These are phyloP conservation scores for Empis stercorea DNA, from an alignment of 2,888 invertebrate genomes.

Conservation along the genomic window DNA sequence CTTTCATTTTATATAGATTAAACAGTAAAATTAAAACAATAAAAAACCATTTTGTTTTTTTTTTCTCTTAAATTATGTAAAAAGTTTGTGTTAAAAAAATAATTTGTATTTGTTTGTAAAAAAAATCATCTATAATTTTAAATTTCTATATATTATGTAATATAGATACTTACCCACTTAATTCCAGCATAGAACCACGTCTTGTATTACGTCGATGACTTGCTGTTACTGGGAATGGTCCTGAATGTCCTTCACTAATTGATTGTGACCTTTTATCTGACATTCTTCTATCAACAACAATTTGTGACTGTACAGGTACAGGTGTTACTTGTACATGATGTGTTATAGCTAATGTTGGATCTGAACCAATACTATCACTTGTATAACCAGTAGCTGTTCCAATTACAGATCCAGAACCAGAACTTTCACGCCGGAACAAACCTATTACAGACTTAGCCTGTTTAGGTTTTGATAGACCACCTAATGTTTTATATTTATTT, in stretches of 20 bases:
- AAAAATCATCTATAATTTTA: too few species aligned
- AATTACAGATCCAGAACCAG: slow-evolving; percentile 50
- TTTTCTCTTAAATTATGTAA: too few species aligned
- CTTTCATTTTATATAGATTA: too few species aligned
- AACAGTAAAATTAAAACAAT: too few species aligned
- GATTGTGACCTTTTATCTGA: slow-evolving; percentile 29
- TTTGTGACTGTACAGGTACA: slow-evolving; percentile 36
- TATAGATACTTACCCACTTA: slow-evolving; percentile 52
- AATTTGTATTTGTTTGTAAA: too few species aligned
- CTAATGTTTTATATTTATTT: too few species aligned
- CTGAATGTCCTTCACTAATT: slow-evolving; percentile 39
- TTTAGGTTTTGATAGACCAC: slow-evolving; percentile 78
- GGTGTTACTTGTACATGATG: slow-evolving; percentile 36
- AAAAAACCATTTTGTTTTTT: too few species aligned
- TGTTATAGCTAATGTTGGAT: slow-evolving; percentile 33
- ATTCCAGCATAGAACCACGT: slow-evolving; percentile 70
- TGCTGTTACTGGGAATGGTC: slow-evolving; percentile 52
- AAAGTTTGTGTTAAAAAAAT: neutral
- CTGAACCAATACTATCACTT: slow-evolving; percentile 38
- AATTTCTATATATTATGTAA: too few species aligned
- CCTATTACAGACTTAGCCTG: slow-evolving; percentile 78
- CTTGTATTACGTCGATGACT: slow-evolving; percentile 55
- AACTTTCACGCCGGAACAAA: slow-evolving; percentile 73
- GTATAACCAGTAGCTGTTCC: slow-evolving; percentile 37
- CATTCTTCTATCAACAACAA: slow-evolving; percentile 19